Conservation (phyloP, 2,113 vertebrate species). For the Periophthalmus modestus region DNA sequence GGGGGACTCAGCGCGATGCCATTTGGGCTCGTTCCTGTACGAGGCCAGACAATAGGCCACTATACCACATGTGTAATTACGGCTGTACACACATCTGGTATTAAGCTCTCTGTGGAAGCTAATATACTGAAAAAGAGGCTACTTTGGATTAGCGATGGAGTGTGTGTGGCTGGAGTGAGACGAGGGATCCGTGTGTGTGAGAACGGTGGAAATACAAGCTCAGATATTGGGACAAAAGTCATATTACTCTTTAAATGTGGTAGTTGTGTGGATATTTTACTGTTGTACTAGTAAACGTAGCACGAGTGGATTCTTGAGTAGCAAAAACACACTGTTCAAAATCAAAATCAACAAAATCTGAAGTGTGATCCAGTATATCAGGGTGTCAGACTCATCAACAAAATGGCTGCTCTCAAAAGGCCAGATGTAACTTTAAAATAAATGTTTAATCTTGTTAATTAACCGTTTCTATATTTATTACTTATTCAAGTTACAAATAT, state of each 20-base stretch:
- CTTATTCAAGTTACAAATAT: too few species aligned
- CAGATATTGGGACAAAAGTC: background rate
- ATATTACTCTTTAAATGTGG: background rate
- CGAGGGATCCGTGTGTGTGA: background rate
- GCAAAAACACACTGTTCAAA: background rate
- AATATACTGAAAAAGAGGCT: slow-evolving; percentile 56
- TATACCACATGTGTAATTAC: slow-evolving; percentile 78
- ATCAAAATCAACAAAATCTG: too few species aligned
- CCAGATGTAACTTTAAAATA: too few species aligned
- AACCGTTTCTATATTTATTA: too few species aligned
- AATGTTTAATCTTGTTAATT: too few species aligned
- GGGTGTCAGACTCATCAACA: too few species aligned
- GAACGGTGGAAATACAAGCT: background rate
- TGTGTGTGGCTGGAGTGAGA: slow-evolving; percentile 52
- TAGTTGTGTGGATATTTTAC: too few species aligned
- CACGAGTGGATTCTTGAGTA: background rate
- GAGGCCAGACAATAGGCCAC: slow-evolving; percentile 79
- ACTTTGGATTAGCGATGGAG: slow-evolving; percentile 60
- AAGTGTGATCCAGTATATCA: too few species aligned
- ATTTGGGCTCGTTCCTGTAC: slow-evolving; percentile 76
- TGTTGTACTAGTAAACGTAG: background rate
- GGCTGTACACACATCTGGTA: slow-evolving; percentile 82
- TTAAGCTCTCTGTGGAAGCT: slow-evolving; percentile 68
- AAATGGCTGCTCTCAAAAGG: too few species aligned
- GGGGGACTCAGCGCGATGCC: slow-evolving; percentile 74